Conservation (phyloP, 2,888 invertebrate species). For the Conchocele bisecta region DNA sequence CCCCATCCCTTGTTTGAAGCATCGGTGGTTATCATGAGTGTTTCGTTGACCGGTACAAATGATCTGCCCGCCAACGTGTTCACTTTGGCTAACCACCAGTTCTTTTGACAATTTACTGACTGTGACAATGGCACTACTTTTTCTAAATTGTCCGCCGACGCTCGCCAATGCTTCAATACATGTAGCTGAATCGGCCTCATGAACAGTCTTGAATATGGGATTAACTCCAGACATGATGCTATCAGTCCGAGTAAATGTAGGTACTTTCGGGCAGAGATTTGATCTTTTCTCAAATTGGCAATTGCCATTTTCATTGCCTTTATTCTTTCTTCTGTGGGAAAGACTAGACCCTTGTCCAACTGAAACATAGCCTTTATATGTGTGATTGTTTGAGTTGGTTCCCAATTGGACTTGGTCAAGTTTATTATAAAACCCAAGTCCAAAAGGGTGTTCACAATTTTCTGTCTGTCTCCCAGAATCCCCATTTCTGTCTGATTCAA, state of each 20-base stretch:
- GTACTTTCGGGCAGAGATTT: neutral
- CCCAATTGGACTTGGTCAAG: neutral
- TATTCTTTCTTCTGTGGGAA: neutral
- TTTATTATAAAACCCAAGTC: slow-evolving; percentile 6
- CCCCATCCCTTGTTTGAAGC: neutral
- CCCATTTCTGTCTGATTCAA: neutral
- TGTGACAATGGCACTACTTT: neutral
- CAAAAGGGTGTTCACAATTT: neutral
- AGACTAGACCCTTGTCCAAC: slow-evolving; percentile 1
- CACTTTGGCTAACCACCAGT: neutral
- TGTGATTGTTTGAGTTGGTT: slow-evolving; percentile 1
- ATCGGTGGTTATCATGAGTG: neutral
- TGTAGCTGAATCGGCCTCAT: slow-evolving; percentile 7
- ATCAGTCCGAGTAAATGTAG: neutral
- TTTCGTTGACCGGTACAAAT: neutral
- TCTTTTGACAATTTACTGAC: neutral
- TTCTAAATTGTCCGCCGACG: neutral
- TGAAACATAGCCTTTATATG: neutral
- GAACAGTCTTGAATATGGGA: too few relatives aligned
- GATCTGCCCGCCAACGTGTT: neutral
- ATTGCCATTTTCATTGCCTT: neutral
- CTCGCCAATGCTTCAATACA: slow-evolving; percentile 3
- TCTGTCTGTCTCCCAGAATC: neutral
- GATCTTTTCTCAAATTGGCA: neutral
- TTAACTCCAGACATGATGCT: slow-evolving; percentile 6